Base-by-base conservation (phyloP, 1,140 invertebrate genomes). In the Potamilus streckersoni region DNA sequence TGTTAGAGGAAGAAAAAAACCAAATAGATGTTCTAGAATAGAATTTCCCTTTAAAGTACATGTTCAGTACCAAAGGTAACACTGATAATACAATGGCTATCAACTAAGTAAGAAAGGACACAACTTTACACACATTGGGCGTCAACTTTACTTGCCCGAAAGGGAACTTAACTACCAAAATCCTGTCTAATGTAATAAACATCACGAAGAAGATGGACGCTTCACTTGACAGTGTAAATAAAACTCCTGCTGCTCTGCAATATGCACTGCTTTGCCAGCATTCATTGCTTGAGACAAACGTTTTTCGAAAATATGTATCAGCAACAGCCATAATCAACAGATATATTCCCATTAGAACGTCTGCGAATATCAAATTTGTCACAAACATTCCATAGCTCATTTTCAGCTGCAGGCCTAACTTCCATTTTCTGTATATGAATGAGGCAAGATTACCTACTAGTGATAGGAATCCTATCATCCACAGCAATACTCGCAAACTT, bases 301-400 rank as follows among this genome's bases (percentile, higher is more conserved):
- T 71, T 4, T 79, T 82, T 38, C 80, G 74, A 65, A 77, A 86
- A 60, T 65, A 19, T 15, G 71, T 11, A 49, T 49, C 38, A 49
- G 80, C 80, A 17, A 64, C 61, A 19, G 79, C 84, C 17, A 85
- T 83, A 49, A 85, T 70, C 19, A 80, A 27, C 61, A 85, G 19
- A 61, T 84, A 85, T 2, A 84, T 27, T 15, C 84, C 84, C 84
- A 85, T 85, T 23, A 84, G 65, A 23, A 84, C 62, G 60, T 85
- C 84, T 16, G 83, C 79, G 16, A 82, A 14, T 31, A 69, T 76
- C 16, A 85, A 60, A 73, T 82, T 84, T 27, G 73, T 63, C 15
- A 83, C 74, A 70, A 84, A 79, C 16, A 74, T 63, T 20, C 71
- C 72, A 69, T 76, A 74, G 55, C 75, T 71, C 23, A 49, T 69